Base-by-base conservation (phyloP, 2,797 vertebrate species). In the Crax fasciolata region DNA sequence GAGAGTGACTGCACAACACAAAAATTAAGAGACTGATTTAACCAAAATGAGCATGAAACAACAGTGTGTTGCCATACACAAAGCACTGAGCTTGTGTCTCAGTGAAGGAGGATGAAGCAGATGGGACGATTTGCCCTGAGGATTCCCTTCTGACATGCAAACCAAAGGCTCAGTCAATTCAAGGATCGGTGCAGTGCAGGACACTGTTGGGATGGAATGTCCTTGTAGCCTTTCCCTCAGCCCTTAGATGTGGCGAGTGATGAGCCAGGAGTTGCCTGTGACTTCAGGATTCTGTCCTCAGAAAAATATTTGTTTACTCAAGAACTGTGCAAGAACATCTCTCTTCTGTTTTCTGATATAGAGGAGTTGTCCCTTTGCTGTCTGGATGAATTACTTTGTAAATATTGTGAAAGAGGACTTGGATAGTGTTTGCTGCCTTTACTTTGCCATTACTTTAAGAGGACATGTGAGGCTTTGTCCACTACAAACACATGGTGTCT, bases 1-100 rank as follows among this genome's bases (percentile, higher is more conserved):
- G 35, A 82, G 74, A 89, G 92, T 94, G 91, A 97, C 83, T 87
- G 32, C 71, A 82, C 28, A 52, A 18, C 73, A 67, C 67, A 94
- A 94, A 95, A 85, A 94, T 90, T 72, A 93, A 68, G 30, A 61
- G 28, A 52, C 68, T 62, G 39, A 87, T 84, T 84, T 88, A 78
- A 94, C 39, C 54, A 88, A 94, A 96, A 71, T 35, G 44, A 91
- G 30, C 57, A 41, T 21, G 58, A 94, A 96, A 51, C 67, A 76
- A 24, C n/a, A 54, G 15, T 57, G 3, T 59, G 52, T 81, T 87
- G 84, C 77, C 52, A 54, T 70, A 39, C 2, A 4, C 48, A 86
- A 51, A 94, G 54, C 48, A 49, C 3, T 13, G 72, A 84, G 24
- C 6, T 89, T 82, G 3, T 44, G 39, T 41, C 21, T 49, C 51